phyloP scores from a whole-genome alignment of 1,140 invertebrate genomes.

The Hylaeus volcanicus region DNA sequence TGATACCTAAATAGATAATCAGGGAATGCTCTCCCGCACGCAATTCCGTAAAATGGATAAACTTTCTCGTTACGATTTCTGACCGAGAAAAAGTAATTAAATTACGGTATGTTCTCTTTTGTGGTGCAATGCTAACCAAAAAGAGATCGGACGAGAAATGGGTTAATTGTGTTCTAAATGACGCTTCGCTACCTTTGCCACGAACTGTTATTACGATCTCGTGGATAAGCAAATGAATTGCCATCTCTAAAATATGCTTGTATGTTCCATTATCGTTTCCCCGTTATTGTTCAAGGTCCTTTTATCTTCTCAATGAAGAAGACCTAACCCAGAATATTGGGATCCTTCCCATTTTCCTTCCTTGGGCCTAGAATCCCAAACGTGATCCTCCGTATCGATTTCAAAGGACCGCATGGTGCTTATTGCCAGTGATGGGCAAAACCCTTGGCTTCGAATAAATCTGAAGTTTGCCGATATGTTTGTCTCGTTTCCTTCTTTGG shows the following conservation, averaged over 20 bases:
- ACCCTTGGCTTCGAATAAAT: too few species aligned
- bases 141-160: conserved; percentile 27
- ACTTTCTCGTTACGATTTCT: conserved; percentile 38
- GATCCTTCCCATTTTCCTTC: too few species aligned
- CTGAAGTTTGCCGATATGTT: too few species aligned
- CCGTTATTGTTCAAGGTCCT: too few species aligned
- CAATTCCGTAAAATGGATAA: not conserved
- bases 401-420: too few species aligned
- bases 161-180: conserved; percentile 44
- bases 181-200: not conserved
- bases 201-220: conserved; percentile 27
- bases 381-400: too few species aligned
- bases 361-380: too few species aligned
- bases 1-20: conserved; percentile 2
- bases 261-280: not conserved
- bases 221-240: conserved; percentile 32
- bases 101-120: conserved; percentile 1
- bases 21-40: not conserved
- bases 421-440: too few species aligned
- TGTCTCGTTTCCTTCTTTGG: too few species aligned
- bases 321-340: too few species aligned
- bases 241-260: not conserved
- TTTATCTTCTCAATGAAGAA: not conserved
- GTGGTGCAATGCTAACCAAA: not conserved
- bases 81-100: not conserved